phyloP scores from a whole-genome alignment of 2,888 invertebrate species.

The Ganaspis brasiliensis region DNA sequence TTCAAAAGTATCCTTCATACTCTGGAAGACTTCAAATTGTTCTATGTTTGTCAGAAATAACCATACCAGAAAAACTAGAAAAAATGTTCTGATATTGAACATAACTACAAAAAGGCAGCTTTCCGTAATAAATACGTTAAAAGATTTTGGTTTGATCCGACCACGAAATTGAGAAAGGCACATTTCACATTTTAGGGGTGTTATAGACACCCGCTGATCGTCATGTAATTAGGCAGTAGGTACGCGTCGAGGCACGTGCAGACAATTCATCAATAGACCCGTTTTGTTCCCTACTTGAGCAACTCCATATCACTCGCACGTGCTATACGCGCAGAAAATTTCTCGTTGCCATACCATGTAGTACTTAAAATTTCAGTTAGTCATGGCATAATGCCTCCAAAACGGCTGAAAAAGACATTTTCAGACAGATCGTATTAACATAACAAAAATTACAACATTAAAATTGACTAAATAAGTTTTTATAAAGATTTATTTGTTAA shows the following conservation, averaged over 20 bases:
- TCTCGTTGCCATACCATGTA: conserved; percentile 26
- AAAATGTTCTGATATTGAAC: neutral
- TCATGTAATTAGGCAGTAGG: conserved; percentile 79
- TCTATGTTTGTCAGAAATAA: too few species aligned
- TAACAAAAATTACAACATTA: too few species aligned
- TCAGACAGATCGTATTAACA: neutral
- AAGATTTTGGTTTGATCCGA: conserved; percentile 58
- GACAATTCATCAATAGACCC: conserved; percentile 78
- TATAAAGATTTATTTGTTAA: too few species aligned
- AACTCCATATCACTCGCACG: conserved; percentile 62
- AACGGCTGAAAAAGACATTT: conserved; percentile 57
- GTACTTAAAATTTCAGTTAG: conserved; percentile 57
- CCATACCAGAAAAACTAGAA: too few species aligned
- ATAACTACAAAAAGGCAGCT: conserved; percentile 58
- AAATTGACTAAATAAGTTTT: too few species aligned
- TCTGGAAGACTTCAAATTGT: too few species aligned
- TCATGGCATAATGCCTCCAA: conserved; percentile 56
- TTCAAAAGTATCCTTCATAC: too few species aligned
- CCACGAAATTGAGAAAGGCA: conserved; percentile 74
- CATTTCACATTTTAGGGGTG: conserved; percentile 74
- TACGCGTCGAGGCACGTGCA: conserved; percentile 77
- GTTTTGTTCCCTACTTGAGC: conserved; percentile 54
- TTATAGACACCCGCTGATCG: conserved; percentile 76
- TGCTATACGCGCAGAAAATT: conserved; percentile 60
- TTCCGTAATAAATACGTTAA: neutral